Evolutionary conservation across 2,797 vertebrate genomes (phyloP), one percentile per base, ranked within the genome.

Genomic region (Poecilia gillii): DNA sequence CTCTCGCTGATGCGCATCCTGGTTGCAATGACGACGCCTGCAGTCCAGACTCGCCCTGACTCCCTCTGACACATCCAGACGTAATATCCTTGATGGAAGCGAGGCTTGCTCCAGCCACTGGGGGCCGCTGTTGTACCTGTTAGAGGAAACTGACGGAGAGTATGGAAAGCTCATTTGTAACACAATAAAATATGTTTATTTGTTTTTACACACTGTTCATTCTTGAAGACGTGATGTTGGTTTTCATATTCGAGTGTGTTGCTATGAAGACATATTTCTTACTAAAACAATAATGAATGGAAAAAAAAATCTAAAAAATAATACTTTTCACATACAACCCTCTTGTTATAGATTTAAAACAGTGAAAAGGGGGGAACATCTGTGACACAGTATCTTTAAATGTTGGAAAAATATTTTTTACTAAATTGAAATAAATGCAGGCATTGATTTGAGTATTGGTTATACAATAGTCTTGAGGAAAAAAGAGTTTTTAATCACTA

Each of bases 41-140:
- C 94, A 93, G 93, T 89, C 87, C 78, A 89, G 94, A 95, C 95
- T 95, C 95, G 95, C 95, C 95, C 96, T 89, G 93, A 87, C 88
- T 93, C 88, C 80, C 89, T 90, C 85, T 95, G 94, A 94, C 92
- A 90, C 90, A 87, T 78, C 59, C 62, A 89, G 81, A 92, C 93
- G 92, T 91, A 86, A 93, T 74, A 83, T 28, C 81, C 75, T 83
- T 73, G 23, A 49, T 23, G 59, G 45, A 0, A 0, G 80, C 79
- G 18, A 87, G 16, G 28, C 84, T 85, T 23, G 70, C 20, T 74
- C 9, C 12, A 28, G 45, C 82, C 92, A 12, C 46, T 0, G 0
- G 75, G 72, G 7, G 82, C 73, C 76, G 88, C 85, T 74, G 80
- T 55, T 4, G 13, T 14, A 3, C 51, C 0, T 33, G 6, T 66